phyloP scores from a whole-genome alignment of 1,140 invertebrate species.

The Pogonomyrmex barbatus region DNA sequence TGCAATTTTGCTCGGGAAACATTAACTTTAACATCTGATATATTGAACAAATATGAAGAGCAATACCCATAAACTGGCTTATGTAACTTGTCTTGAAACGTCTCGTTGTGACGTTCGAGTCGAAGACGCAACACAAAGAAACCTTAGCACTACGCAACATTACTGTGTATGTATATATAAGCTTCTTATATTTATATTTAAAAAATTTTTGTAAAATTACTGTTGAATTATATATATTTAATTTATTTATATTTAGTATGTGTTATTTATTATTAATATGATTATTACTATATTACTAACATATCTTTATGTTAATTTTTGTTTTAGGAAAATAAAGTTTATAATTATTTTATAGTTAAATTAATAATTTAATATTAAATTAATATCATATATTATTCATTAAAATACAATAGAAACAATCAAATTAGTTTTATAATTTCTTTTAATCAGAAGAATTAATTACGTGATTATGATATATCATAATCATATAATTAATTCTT shows the following conservation, averaged over 20 bases:
- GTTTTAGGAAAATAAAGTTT: not conserved
- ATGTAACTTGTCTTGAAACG: constrained; percentile 34
- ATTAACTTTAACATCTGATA: not conserved
- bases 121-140: constrained; percentile 12
- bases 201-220: constrained; percentile 5
- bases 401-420: not conserved
- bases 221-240: not conserved
- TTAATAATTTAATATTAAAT: constrained; percentile 9
- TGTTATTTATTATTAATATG: not conserved
- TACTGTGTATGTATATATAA: not conserved
- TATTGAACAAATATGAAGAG: not conserved
- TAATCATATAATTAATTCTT: too few species aligned
- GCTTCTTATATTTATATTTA: constrained; percentile 8
- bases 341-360: not conserved
- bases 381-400: not conserved
- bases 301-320: not conserved
- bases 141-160: constrained; percentile 13
- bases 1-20: not conserved
- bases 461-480: not conserved
- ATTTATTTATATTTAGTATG: not conserved
- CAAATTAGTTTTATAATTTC: not conserved
- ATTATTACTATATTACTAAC: not conserved
- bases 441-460: constrained; percentile 8
- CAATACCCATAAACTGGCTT: constrained; percentile 12
- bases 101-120: constrained; percentile 18